Conservation (phyloP, 1,140 invertebrate genomes). For the Lepidurus arcticus region DNA sequence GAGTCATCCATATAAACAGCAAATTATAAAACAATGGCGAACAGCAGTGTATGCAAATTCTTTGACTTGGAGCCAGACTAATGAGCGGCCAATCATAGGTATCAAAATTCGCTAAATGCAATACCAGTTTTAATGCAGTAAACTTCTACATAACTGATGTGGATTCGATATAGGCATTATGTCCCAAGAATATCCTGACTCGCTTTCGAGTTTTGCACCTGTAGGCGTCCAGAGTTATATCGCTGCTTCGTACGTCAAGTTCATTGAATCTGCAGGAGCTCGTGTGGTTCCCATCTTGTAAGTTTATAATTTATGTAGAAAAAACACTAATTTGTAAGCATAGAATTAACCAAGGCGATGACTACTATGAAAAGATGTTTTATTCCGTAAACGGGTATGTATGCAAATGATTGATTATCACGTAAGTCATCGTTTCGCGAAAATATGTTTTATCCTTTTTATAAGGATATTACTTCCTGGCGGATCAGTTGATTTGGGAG, state of each 20-base stretch:
- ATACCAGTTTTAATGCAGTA: not conserved
- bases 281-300: conserved; percentile 76
- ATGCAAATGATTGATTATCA: not conserved
- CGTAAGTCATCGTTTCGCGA: not conserved
- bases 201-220: conserved; percentile 24
- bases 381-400: conserved; percentile 47
- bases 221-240: conserved; percentile 54
- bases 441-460: not conserved
- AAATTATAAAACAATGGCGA: not conserved
- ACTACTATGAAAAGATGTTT: conserved; percentile 47
- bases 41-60: not conserved
- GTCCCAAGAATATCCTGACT: conserved; percentile 39
- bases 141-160: not conserved
- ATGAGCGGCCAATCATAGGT: not conserved
- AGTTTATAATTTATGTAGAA: conserved; percentile 34
- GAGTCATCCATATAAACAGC: not conserved
- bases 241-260: conserved; percentile 79
- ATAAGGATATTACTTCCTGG: conserved; percentile 67
- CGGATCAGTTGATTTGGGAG: conserved; percentile 49
- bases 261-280: conserved; percentile 71
- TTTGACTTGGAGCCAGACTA: not conserved
- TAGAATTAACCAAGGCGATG: conserved; percentile 43
- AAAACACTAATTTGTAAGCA: conserved; percentile 33
- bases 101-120: not conserved
- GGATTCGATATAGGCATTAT: conserved; percentile 39